phyloP scores from a whole-genome alignment of 2,113 vertebrate species.

The Ptilonorhynchus violaceus region DNA sequence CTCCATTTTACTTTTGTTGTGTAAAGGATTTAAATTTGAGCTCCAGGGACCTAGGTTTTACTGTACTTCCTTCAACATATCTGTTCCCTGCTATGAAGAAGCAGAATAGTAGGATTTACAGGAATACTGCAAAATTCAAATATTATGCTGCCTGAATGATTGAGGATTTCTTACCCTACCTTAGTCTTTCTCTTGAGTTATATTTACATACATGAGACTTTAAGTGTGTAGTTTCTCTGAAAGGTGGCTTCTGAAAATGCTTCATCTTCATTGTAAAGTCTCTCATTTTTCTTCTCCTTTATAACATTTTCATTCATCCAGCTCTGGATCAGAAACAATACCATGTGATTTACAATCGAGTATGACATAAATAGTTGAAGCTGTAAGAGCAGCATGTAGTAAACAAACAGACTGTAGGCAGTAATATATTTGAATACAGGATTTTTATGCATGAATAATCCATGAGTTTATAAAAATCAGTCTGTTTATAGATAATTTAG shows the following conservation, averaged over 20 bases:
- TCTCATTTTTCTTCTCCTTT: neutral
- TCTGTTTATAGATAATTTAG: slow-evolving; percentile 27
- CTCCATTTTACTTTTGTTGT: slow-evolving; percentile 16
- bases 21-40: slow-evolving; percentile 9
- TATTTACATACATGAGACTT: neutral
- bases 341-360: slow-evolving; percentile 1
- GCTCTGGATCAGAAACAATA: slow-evolving; percentile 4
- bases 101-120: neutral
- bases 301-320: slow-evolving; percentile 3
- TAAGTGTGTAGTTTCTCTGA: neutral
- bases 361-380: slow-evolving; percentile 21
- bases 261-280: neutral
- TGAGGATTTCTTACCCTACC: neutral
- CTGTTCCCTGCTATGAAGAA: neutral
- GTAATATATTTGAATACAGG: slow-evolving; percentile 28
- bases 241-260: neutral
- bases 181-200: neutral
- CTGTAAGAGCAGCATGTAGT: slow-evolving; percentile 29
- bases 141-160: neutral
- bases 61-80: neutral
- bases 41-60: neutral
- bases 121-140: neutral
- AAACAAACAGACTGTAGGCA: slow-evolving; percentile 53
- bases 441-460: slow-evolving; percentile 48
- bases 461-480: slow-evolving; percentile 26